Percentiles rank a stretch among this genome's conserved stretches.
Conservation (phyloP, 2,888 invertebrate genomes). For the Drepanosiphum platanoidis region DNA sequence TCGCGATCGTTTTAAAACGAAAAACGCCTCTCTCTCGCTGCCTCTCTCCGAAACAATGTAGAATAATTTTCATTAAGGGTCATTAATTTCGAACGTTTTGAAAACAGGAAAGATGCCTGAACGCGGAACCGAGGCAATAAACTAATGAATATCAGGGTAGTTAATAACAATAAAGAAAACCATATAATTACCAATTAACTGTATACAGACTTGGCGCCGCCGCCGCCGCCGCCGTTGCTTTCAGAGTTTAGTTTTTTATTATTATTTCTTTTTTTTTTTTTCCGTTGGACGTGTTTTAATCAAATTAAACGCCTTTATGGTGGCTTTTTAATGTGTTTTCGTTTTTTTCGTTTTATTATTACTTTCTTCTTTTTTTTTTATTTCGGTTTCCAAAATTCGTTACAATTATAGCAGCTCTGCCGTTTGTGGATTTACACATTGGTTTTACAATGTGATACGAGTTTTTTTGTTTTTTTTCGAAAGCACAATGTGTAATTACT, state of each 20-base stretch:
- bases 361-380: too few species aligned
- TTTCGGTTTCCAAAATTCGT: too few species aligned
- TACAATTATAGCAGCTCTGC: too few species aligned
- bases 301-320: background rate
- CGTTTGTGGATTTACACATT: background rate
- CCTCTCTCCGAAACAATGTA: too few species aligned
- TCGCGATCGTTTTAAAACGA: background rate
- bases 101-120: slow-evolving; percentile 20
- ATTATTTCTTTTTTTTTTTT: background rate
- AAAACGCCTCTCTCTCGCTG: slow-evolving; percentile 16
- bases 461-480: too few species aligned
- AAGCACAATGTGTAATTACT: too few species aligned
- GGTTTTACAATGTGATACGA: background rate
- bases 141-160: slow-evolving; percentile 36
- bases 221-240: slow-evolving; percentile 1
- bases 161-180: slow-evolving; percentile 26
- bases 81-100: slow-evolving; percentile 23
- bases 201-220: slow-evolving; percentile 2
- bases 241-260: background rate
- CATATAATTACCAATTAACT: slow-evolving; percentile 27
- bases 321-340: background rate
- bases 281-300: background rate
- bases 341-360: background rate
- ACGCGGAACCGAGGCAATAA: slow-evolving; percentile 24
- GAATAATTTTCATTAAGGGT: slow-evolving; percentile 43